Base-by-base conservation (phyloP, 1,140 invertebrate genomes). In the Homarus americanus region DNA sequence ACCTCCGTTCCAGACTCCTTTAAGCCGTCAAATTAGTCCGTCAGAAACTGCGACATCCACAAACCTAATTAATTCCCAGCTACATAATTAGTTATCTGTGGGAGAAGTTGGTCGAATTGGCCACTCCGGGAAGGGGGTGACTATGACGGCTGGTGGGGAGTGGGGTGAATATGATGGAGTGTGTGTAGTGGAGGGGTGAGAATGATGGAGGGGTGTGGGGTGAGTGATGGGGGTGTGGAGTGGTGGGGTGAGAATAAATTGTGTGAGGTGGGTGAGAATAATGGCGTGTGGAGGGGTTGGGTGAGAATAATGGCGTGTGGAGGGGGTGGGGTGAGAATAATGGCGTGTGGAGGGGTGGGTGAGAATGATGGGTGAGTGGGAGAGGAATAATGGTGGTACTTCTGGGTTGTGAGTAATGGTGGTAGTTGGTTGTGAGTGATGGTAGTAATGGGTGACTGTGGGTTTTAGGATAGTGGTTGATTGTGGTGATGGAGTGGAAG, bases 31-130 rank as follows among this genome's bases (percentile, higher is more conserved):
- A 83, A 83, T 83, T 83, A 83, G 58, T 69, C 80, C 80, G 53
- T 83, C 80, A 83, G 58, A 83, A 49, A 63, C 49, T 17, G 49
- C 49, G 79, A 82, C 79, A 38, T 83, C 80, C 58, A 83, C 80
- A 66, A 66, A 83, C 80, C 80, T 83, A 83, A 83, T 83, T 83
- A 83, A 83, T 83, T 83, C 80, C 36, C 36, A 24, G 53, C 53
- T 83, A 83, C 63, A 69, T 83, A 83, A 83, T 83, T 83, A 83
- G 80, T 49, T 53, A 49, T 44, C 15, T 15, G 78, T 80, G 34
- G 34, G 40, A 7, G 73, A n/a, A 76, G 7, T 38, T 34, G 72
- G 32, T 76, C 0, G 28, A 34, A 38, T 24, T 76, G 12, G 34
- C 73, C 40, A 36, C 40, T 41, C 38, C 34, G 15, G 36, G 20